Conservation (phyloP, 2,888 invertebrate species). For the Lasius platythorax region DNA sequence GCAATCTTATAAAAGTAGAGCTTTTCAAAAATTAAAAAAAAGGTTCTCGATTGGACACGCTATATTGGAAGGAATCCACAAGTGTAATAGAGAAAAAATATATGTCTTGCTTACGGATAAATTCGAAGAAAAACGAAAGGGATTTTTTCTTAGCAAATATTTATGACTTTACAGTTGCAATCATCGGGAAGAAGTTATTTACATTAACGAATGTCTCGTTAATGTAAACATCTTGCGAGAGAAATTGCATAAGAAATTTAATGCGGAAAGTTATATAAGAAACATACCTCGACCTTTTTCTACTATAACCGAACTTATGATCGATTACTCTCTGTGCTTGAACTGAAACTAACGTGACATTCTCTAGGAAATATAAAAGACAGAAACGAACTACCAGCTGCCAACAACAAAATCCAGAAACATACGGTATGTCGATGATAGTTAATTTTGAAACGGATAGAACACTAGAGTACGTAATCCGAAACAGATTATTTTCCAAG, state of each 20-base stretch:
- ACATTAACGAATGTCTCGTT: slow-evolving; percentile 37
- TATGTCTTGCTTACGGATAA: background rate
- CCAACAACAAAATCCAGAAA: slow-evolving; percentile 7
- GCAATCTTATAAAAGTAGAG: background rate
- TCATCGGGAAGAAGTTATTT: background rate
- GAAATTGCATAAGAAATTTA: slow-evolving; percentile 19
- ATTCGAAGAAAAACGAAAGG: background rate
- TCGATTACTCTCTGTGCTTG: slow-evolving; percentile 19
- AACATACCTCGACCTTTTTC: slow-evolving; percentile 6
- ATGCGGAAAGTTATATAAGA: slow-evolving; percentile 36
- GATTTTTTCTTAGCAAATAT: slow-evolving; percentile 35
- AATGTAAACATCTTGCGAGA: slow-evolving; percentile 15
- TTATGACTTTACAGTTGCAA: slow-evolving; percentile 25
- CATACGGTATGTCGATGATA: background rate
- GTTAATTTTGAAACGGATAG: background rate
- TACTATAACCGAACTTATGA: slow-evolving; percentile 8
- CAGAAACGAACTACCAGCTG: background rate
- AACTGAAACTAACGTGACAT: slow-evolving; percentile 1
- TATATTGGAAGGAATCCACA: background rate
- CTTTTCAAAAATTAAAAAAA: background rate
- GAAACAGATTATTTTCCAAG: background rate
- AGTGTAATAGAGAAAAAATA: background rate
- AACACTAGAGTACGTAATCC: background rate
- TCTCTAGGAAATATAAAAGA: background rate
- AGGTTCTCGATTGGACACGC: background rate